Evolutionary conservation across 2,113 vertebrate genomes (phyloP).

Genomic region (Odontesthes bonariensis): DNA sequence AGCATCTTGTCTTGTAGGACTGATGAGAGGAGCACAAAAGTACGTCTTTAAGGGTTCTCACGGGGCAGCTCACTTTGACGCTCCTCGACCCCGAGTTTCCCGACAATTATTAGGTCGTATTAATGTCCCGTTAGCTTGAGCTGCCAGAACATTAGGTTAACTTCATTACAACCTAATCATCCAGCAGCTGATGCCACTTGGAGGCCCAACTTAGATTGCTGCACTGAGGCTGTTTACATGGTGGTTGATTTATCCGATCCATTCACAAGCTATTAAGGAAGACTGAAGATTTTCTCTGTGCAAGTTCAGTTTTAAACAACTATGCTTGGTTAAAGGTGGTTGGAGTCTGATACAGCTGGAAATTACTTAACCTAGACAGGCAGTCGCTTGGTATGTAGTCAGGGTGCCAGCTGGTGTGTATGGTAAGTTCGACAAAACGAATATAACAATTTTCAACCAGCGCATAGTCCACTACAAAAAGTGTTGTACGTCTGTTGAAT

Average conservation of each 20-base stretch:
- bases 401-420: no score
- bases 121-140: conserved; percentile 30
- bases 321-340: conserved; percentile 30
- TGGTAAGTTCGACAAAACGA: no score
- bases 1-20: conserved; percentile 53
- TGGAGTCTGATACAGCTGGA: conserved; percentile 5
- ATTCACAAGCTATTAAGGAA: conserved; percentile 46
- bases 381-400: neutral
- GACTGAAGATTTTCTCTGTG: conserved; percentile 11
- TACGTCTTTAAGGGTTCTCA: conserved; percentile 36
- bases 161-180: conserved; percentile 51
- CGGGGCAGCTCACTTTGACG: conserved; percentile 44
- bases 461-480: no score
- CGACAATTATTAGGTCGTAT: conserved; percentile 21
- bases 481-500: no score
- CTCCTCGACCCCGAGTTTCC: conserved; percentile 17
- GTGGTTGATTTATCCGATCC: conserved; percentile 54
- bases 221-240: conserved; percentile 35
- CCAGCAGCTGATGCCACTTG: conserved; percentile 34
- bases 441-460: no score
- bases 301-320: conserved; percentile 41
- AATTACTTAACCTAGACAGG: conserved; percentile 17
- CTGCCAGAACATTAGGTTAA: conserved; percentile 40
- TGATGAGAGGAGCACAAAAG: conserved; percentile 50
- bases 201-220: conserved; percentile 19